Evolutionary conservation across 2,113 vertebrate species (phyloP).

Genomic region (Cichladusa arquata): DNA sequence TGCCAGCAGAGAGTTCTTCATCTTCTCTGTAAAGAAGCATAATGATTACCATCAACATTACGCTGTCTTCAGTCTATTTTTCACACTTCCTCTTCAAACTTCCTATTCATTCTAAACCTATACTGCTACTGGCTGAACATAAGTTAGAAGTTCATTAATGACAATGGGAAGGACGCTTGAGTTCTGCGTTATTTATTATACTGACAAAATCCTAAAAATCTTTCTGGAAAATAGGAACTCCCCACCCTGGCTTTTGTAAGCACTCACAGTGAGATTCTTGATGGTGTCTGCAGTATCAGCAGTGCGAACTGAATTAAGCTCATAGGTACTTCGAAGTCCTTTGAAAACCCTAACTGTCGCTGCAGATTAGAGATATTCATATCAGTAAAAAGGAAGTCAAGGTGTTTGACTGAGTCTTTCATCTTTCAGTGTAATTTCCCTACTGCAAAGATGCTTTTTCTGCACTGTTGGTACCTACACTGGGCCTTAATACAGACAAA

Average conservation of each 20-base stretch:
- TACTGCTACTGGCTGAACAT: not conserved
- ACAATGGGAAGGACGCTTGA: not conserved
- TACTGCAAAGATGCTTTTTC: not conserved
- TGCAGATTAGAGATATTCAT: not conserved
- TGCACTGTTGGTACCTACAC: not conserved
- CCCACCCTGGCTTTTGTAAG: not conserved
- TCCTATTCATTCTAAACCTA: not conserved
- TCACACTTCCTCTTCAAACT: slow-evolving; percentile 33
- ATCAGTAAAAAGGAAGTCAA: not conserved
- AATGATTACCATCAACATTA: slow-evolving; percentile 9
- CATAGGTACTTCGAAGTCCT: not conserved
- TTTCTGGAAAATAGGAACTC: not conserved
- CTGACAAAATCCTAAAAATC: not conserved
- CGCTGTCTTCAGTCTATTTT: not conserved
- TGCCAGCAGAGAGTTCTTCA: slow-evolving; percentile 18
- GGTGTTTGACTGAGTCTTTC: not conserved
- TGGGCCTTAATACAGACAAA: not conserved
- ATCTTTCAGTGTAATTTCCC: not conserved
- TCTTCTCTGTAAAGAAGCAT: slow-evolving; percentile 34
- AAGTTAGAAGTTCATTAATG: not conserved
- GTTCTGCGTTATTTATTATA: not conserved
- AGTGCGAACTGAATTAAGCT: not conserved
- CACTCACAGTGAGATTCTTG: not conserved
- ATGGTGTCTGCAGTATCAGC: fast-evolving
- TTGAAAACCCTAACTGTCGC: not conserved